phyloP scores from a whole-genome alignment of 1,140 invertebrate genomes.

The Zaprionus vittiger region DNA sequence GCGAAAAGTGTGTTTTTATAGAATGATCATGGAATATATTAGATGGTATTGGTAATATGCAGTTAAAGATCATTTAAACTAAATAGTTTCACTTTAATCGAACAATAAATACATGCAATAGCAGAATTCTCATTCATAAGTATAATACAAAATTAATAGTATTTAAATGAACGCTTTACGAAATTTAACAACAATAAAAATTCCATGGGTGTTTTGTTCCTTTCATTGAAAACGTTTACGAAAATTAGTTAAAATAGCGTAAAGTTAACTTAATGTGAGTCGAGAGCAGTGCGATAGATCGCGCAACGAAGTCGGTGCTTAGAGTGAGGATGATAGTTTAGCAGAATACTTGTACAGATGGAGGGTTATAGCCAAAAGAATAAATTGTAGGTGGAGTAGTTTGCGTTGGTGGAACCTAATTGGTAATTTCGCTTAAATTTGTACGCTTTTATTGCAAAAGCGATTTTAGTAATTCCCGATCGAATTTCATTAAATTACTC shows the following conservation, averaged over 20 bases:
- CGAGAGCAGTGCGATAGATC: conserved; percentile 29
- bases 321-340: conserved; percentile 39
- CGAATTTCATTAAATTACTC: conserved; percentile 79
- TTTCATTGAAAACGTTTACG: conserved; percentile 28
- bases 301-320: conserved; percentile 55
- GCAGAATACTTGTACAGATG: conserved; percentile 15
- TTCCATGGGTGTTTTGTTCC: conserved; percentile 41
- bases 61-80: conserved; percentile 62
- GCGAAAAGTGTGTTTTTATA: conserved; percentile 38
- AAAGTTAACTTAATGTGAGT: conserved; percentile 45
- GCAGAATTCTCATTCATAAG: conserved; percentile 51
- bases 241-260: conserved; percentile 48
- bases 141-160: conserved; percentile 65
- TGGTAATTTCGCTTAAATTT: conserved; percentile 64
- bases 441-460: conserved; percentile 4
- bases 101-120: conserved; percentile 80
- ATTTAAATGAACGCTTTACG: conserved; percentile 60
- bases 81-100: conserved; percentile 79
- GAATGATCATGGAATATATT: background rate
- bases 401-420: conserved; percentile 44
- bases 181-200: conserved; percentile 47
- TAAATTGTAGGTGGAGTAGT: conserved; percentile 36
- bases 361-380: conserved; percentile 38
- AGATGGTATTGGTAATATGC: conserved; percentile 18
- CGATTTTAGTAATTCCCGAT: conserved; percentile 46